Conservation (phyloP, 2,888 invertebrate genomes). For the Baccha elongata region DNA sequence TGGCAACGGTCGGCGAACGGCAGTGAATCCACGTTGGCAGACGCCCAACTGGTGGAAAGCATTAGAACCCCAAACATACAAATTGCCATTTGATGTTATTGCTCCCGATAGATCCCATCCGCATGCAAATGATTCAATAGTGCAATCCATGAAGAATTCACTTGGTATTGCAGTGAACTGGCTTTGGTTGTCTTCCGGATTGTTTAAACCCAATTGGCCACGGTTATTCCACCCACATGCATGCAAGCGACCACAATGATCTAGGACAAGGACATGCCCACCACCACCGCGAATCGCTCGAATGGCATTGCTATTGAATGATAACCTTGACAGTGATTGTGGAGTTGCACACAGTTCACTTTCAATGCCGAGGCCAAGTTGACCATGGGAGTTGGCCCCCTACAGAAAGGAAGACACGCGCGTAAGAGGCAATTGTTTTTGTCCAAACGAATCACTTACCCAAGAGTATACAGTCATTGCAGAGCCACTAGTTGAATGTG, state of each 20-base stretch:
- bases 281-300: slow-evolving; percentile 89
- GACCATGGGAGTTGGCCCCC: slow-evolving; percentile 94
- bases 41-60: slow-evolving; percentile 90
- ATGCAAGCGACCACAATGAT: slow-evolving; percentile 87
- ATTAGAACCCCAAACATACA: slow-evolving; percentile 94
- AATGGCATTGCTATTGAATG: slow-evolving; percentile 82
- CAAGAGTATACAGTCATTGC: slow-evolving; percentile 82
- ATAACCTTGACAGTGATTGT: slow-evolving; percentile 79
- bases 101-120: slow-evolving; percentile 94
- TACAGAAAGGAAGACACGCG: slow-evolving; percentile 78
- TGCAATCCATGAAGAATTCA: slow-evolving; percentile 85
- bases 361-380: slow-evolving; percentile 87
- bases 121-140: slow-evolving; percentile 87
- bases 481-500: slow-evolving; percentile 55
- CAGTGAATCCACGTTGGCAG: slow-evolving; percentile 81
- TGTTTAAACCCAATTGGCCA: slow-evolving; percentile 86
- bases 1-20: slow-evolving; percentile 79
- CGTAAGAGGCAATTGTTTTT: slow-evolving; percentile 48
- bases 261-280: slow-evolving; percentile 89
- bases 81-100: slow-evolving; percentile 86
- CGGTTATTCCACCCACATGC: slow-evolving; percentile 91
- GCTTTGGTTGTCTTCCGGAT: slow-evolving; percentile 77
- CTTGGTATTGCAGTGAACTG: slow-evolving; percentile 83
- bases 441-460: slow-evolving; percentile 78
- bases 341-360: slow-evolving; percentile 86